Percentiles rank a stretch among this genome's conserved stretches.
These are phyloP conservation scores for Lasius fuliginosus DNA, from an alignment of 2,888 invertebrate genomes.

Conservation along the genomic window DNA sequence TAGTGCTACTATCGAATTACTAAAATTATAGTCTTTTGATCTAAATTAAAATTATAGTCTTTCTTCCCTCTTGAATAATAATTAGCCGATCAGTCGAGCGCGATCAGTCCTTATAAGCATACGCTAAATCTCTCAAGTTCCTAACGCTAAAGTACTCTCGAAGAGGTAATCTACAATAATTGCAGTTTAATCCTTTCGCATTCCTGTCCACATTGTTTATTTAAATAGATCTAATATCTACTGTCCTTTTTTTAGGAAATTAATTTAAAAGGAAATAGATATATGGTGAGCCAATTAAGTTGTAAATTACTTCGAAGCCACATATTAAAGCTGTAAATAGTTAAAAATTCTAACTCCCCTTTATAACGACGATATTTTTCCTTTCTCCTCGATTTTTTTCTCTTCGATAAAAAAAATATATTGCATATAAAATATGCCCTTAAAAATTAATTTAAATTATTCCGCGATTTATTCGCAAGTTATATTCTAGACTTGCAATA, in stretches of 20 bases:
- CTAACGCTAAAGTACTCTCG: not conserved
- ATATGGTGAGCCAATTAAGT: not conserved
- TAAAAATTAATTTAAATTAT: slow-evolving; percentile 11
- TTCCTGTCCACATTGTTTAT: not conserved
- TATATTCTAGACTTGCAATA: not conserved
- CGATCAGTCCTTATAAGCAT: not conserved
- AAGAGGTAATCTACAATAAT: slow-evolving; percentile 16
- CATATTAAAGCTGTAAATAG: not conserved
- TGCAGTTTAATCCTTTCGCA: slow-evolving; percentile 19
- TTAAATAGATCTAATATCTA: not conserved
- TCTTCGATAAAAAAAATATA: not conserved
- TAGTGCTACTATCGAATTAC: slow-evolving; percentile 9
- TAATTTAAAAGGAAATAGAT: not conserved
- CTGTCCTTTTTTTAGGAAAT: not conserved
- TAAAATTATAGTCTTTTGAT: slow-evolving; percentile 35
- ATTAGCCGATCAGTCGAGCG: slow-evolving; percentile 7
- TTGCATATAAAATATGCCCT: not conserved
- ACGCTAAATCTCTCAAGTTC: not conserved
- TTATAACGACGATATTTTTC: not conserved
- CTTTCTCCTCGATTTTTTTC: not conserved
- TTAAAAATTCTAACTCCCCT: not conserved
- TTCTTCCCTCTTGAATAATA: slow-evolving; percentile 9
- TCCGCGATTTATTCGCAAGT: not conserved
- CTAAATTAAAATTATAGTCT: not conserved
- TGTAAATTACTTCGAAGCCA: not conserved